phyloP scores from a whole-genome alignment of 2,797 vertebrate genomes.

The Arnoldichthys spilopterus region DNA sequence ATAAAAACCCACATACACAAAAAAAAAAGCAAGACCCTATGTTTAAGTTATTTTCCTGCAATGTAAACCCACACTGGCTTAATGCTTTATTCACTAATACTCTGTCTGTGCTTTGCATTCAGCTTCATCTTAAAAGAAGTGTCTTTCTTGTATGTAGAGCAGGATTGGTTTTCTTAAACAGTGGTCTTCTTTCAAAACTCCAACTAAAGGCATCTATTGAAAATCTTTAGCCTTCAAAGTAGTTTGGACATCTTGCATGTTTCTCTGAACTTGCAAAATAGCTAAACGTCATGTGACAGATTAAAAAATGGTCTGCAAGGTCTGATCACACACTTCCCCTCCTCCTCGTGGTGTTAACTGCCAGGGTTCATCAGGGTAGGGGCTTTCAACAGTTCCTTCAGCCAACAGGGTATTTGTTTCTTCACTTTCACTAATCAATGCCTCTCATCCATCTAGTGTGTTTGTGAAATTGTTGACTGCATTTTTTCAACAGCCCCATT shows the following conservation, averaged over 20 bases:
- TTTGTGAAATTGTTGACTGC: conserved; percentile 14
- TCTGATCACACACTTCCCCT: neutral
- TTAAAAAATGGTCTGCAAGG: neutral
- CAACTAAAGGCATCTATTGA: neutral
- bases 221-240: neutral
- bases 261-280: neutral
- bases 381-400: neutral
- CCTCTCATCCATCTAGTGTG: neutral
- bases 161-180: too few relatives aligned
- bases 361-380: neutral
- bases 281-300: neutral
- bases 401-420: neutral
- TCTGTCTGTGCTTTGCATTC: neutral
- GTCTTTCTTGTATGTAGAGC: neutral
- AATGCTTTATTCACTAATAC: neutral
- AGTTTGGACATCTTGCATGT: neutral
- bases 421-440: conserved; percentile 6
- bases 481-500: conserved; percentile 40
- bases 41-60: too few relatives aligned
- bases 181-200: neutral
- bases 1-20: too few relatives aligned
- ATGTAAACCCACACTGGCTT: too few relatives aligned
- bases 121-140: neutral
- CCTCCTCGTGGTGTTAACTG: neutral
- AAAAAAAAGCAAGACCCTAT: too few relatives aligned